Percentiles rank a stretch among this genome's conserved stretches.
These are phyloP conservation scores for Notechis scutatus DNA, from an alignment of 2,113 vertebrate species.

Conservation along the genomic window DNA sequence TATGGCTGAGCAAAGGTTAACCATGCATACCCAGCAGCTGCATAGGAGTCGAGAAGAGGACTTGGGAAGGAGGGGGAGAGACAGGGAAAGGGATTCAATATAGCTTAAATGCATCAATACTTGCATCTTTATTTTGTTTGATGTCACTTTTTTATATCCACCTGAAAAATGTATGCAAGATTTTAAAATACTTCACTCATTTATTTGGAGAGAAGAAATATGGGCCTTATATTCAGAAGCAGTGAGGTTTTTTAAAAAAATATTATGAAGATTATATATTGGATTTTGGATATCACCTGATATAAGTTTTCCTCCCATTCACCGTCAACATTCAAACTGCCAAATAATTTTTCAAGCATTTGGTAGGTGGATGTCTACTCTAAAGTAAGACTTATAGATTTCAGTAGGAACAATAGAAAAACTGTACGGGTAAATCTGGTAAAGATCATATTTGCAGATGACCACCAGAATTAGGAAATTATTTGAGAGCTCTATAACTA, in stretches of 20 bases:
- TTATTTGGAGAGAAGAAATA: not conserved
- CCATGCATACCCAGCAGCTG: conserved; percentile 86
- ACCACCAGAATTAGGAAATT: not conserved
- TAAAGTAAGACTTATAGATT: not conserved
- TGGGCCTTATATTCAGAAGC: not conserved
- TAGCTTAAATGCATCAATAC: conserved; percentile 71
- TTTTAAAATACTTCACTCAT: not conserved
- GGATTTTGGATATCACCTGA: not conserved
- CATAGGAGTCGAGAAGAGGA: conserved; percentile 72
- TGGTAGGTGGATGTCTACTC: not conserved
- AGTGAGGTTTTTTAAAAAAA: not conserved
- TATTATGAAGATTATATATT: not conserved
- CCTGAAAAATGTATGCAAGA: conserved; percentile 37
- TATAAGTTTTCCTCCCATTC: not conserved
- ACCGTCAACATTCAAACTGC: not conserved
- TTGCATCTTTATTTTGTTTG: conserved; percentile 52
- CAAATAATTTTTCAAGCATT: not conserved
- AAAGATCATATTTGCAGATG: not conserved
- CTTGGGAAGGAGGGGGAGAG: conserved; percentile 49
- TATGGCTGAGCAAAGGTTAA: conserved; percentile 90
- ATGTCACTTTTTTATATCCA: conserved; percentile 19
- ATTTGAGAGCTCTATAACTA: not conserved
- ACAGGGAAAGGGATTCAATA: conserved; percentile 44
- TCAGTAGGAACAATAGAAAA: not conserved
- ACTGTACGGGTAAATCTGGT: not conserved